Percentiles rank a stretch among this genome's conserved stretches.
These are phyloP conservation scores for Tretioscincus oriximinensis DNA, from an alignment of 2,113 vertebrate genomes.

Conservation along the genomic window DNA sequence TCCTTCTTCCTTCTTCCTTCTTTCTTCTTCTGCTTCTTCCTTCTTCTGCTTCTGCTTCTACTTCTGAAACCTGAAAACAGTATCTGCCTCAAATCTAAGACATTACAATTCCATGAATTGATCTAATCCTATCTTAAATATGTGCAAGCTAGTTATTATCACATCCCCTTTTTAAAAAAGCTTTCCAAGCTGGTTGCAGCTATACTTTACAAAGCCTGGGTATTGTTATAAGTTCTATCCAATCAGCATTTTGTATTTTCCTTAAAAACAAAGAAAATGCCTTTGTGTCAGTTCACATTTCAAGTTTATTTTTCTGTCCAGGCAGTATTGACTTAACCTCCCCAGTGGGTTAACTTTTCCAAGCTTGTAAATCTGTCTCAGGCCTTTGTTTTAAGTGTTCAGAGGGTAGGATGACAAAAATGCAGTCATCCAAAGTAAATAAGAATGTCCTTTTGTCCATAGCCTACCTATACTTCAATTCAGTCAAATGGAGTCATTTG, in stretches of 20 bases:
- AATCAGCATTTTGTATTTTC: background rate
- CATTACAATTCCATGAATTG: no score
- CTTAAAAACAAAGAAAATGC: background rate
- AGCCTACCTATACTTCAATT: background rate
- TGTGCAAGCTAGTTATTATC: no score
- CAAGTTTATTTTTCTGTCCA: background rate
- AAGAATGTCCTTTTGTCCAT: background rate
- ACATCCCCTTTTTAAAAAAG: no score
- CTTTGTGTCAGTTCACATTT: background rate
- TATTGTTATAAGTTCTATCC: background rate
- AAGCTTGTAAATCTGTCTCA: background rate
- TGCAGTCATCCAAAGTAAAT: background rate
- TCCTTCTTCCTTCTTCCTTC: no score
- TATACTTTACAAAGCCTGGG: no score
- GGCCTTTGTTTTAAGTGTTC: background rate
- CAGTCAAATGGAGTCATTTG: constrained; percentile 9
- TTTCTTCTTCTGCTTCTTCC: no score
- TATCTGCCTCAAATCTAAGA: no score
- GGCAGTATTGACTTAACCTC: background rate
- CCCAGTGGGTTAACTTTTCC: background rate
- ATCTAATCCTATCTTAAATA: no score
- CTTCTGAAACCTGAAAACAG: no score
- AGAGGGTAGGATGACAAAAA: background rate
- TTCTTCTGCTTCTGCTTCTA: no score
- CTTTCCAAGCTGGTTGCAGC: no score